phyloP scores from a whole-genome alignment of 2,888 invertebrate genomes.

The Campopleginae sp. region DNA sequence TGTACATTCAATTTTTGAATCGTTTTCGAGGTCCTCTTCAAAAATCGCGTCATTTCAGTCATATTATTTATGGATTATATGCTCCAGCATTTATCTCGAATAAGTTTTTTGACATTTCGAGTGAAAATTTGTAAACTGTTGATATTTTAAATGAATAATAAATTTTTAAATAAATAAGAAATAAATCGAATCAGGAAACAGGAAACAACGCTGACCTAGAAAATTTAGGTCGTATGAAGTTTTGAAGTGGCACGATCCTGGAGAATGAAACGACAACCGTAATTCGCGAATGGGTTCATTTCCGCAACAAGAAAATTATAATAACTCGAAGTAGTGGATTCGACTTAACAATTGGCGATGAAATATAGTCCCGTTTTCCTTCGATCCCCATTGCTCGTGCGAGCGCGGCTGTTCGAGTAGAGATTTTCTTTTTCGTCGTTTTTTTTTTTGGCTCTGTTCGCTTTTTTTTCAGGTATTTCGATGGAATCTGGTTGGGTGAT shows the following conservation, averaged over 20 bases:
- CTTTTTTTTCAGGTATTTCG: constrained; percentile 4
- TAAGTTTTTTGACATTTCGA: neutral
- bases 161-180: too few species aligned
- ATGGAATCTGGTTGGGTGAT: constrained; percentile 35
- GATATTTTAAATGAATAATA: neutral
- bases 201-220: neutral
- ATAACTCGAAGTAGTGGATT: neutral
- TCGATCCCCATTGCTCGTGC: neutral
- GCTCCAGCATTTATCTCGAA: neutral
- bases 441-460: neutral
- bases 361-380: neutral
- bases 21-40: neutral
- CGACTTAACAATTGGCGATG: neutral
- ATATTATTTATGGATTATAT: neutral
- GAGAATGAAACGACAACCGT: neutral
- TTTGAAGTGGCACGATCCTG: neutral
- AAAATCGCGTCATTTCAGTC: neutral
- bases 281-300: neutral
- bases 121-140: neutral
- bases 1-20: neutral
- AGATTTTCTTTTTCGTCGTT: neutral
- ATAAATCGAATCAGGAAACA: neutral
- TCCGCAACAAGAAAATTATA: neutral
- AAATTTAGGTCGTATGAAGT: neutral
- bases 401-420: neutral